Conservation (phyloP, 2,797 vertebrate genomes). For the Parambassis ranga region DNA sequence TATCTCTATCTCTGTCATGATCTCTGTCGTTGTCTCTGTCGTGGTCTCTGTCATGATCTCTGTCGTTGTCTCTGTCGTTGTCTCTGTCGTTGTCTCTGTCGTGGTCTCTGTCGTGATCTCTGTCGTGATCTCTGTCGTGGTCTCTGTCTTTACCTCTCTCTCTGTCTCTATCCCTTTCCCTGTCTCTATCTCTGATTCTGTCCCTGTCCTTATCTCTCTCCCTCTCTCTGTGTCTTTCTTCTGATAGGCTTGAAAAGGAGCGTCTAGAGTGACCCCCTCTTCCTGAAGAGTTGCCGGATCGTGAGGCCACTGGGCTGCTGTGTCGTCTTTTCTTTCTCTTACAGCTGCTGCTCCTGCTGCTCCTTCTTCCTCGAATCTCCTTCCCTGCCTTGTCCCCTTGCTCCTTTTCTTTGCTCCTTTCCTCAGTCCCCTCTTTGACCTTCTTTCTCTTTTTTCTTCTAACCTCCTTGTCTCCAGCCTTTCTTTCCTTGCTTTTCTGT, state of each 20-base stretch:
- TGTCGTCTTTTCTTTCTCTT: constrained; percentile 74
- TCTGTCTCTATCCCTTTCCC: constrained; percentile 58
- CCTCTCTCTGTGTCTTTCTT: constrained; percentile 61
- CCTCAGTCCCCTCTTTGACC: constrained; percentile 61
- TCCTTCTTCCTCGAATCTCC: constrained; percentile 62
- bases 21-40: constrained; percentile 58
- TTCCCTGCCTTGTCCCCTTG: constrained; percentile 43
- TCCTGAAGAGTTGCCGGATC: constrained; percentile 72
- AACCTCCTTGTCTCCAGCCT: constrained; percentile 70
- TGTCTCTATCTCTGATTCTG: neutral
- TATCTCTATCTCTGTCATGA: constrained; percentile 63
- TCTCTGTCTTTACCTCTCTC: constrained; percentile 40
- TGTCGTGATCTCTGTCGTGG: constrained; percentile 38
- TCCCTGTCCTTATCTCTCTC: constrained; percentile 40
- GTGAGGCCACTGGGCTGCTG: constrained; percentile 68
- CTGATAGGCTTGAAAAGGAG: constrained; percentile 79
- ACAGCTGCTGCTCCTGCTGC: constrained; percentile 74
- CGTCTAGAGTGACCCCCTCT: constrained; percentile 69
- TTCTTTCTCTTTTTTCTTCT: constrained; percentile 73
- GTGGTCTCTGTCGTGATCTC: neutral
- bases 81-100: constrained; percentile 53
- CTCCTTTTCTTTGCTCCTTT: constrained; percentile 66
- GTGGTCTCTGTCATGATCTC: constrained; percentile 39
- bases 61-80: constrained; percentile 17
- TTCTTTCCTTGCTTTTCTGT: constrained; percentile 74